Evolutionary conservation across 2,797 vertebrate species (phyloP), one percentile per base, ranked within the genome.

Genomic region (Girardinus metallicus): DNA sequence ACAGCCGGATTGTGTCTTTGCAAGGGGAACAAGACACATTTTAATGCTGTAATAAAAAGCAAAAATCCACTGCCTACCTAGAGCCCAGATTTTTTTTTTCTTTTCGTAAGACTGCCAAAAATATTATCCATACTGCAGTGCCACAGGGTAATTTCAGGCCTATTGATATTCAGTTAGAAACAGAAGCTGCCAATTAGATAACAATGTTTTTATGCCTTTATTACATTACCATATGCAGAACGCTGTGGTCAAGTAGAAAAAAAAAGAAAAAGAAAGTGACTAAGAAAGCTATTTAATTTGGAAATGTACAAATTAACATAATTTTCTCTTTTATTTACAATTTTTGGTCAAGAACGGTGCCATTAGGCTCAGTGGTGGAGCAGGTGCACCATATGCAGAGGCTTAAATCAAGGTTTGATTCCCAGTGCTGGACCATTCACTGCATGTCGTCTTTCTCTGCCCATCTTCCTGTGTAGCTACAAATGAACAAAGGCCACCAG

Each of bases 11-110:
- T 85, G 73, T 74, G 77, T 79, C 87, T 83, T 87, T 79, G 74
- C 70, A 76, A 78, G 73, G 76, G 51, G 55, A 82, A 75, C 41
- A 80, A 85, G 82, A 85, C 73, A 89, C 64, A 84, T 87, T 91
- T 90, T 81, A 84, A 85, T 34, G 47, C 43, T 46, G 73, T 76
- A 83, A 85, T 91, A 90, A 89, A 91, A 90, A 70, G 79, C 76
- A 85, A 80, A 86, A 82, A 87, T 77, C 76, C 76, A 31, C 83
- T 84, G 41, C 74, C 75, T 87, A 88, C 81, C 77, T 76, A 44
- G 11, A 82, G 72, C 21, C 47, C 44, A 16, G 8, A 53, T 36
- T 83, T 82, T 49, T 21, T 44, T 74, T 29, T 29, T n/a, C 15
- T 55, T 72, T 83, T 57, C n/a, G 29, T 83, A 16, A 39, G 72